Evolutionary conservation across 2,888 invertebrate species (phyloP).

Genomic region (Ectemnius continuus): DNA sequence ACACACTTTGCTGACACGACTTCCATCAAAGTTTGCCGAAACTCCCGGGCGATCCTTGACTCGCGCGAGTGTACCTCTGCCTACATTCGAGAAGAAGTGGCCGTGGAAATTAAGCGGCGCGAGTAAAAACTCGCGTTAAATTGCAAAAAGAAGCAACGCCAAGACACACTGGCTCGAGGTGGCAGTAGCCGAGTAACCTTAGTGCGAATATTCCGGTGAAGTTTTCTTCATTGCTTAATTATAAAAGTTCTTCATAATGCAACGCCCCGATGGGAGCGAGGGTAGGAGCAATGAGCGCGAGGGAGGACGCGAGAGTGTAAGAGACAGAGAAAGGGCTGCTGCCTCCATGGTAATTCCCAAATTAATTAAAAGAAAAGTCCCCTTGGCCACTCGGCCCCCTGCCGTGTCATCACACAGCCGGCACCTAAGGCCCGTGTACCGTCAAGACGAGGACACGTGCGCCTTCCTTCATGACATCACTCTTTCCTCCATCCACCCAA

Average conservation of each 20-base stretch:
- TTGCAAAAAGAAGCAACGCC: conserved; percentile 27
- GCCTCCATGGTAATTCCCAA: conserved; percentile 58
- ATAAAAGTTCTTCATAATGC: conserved; percentile 67
- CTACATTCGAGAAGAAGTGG: background rate
- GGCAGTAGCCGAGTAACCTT: conserved; percentile 26
- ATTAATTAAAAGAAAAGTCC: conserved; percentile 65
- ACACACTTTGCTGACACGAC: conserved; percentile 1
- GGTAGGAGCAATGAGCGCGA: conserved; percentile 9
- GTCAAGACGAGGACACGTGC: conserved; percentile 21
- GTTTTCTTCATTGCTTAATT: conserved; percentile 66
- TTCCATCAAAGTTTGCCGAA: background rate
- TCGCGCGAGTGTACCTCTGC: background rate
- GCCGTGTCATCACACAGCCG: conserved; percentile 27
- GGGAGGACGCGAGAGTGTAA: too few relatives aligned
- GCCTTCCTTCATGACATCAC: conserved; percentile 3
- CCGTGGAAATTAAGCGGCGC: conserved; percentile 14
- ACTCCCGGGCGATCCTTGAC: background rate
- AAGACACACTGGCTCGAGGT: conserved; percentile 3
- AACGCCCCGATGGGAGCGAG: conserved; percentile 44
- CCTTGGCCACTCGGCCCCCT: conserved; percentile 27
- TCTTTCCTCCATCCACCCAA: background rate
- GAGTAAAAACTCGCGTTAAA: conserved; percentile 25
- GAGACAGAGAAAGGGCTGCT: conserved; percentile 10
- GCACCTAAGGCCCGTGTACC: conserved; percentile 44
- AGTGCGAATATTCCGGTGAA: conserved; percentile 57